phyloP scores from a whole-genome alignment of 2,888 invertebrate species.

The Yponomeuta evonymella region DNA sequence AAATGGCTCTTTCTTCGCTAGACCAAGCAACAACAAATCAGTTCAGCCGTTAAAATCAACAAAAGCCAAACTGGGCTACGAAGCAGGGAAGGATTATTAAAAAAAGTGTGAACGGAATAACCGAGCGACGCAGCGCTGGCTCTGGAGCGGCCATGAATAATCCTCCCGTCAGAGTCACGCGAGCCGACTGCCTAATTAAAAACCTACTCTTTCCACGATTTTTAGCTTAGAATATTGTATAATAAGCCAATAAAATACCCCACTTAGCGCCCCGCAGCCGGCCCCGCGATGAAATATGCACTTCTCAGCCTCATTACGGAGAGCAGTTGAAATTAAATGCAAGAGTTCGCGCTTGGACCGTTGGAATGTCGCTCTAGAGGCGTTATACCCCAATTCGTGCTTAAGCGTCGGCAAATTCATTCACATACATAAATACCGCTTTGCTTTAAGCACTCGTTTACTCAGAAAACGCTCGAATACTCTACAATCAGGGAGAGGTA shows the following conservation, averaged over 20 bases:
- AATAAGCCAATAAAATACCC: conserved; percentile 76
- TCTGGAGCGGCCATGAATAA: conserved; percentile 72
- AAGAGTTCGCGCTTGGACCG: conserved; percentile 8
- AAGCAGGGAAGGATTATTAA: conserved; percentile 26
- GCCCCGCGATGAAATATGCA: conserved; percentile 68
- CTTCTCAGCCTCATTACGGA: conserved; percentile 66
- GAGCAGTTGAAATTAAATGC: conserved; percentile 62
- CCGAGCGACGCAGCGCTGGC: conserved; percentile 56
- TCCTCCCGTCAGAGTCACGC: conserved; percentile 70
- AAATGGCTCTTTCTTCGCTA: background rate
- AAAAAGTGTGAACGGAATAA: conserved; percentile 49
- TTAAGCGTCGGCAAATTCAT: conserved; percentile 1
- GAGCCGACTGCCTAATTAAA: conserved; percentile 72
- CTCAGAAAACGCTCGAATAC: background rate
- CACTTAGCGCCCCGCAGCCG: conserved; percentile 67
- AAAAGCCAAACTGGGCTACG: conserved; percentile 8
- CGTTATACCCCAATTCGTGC: conserved; percentile 11
- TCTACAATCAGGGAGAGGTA: background rate
- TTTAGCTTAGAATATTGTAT: conserved; percentile 77
- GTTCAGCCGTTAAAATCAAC: conserved; percentile 11
- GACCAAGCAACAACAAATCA: conserved; percentile 8
- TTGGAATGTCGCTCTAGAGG: background rate
- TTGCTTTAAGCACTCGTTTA: background rate
- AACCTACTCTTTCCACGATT: conserved; percentile 75
- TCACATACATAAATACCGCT: conserved; percentile 3